Evolutionary conservation across 2,888 invertebrate species (phyloP), one percentile per base, ranked within the genome.

Genomic region (Serripes groenlandicus): DNA sequence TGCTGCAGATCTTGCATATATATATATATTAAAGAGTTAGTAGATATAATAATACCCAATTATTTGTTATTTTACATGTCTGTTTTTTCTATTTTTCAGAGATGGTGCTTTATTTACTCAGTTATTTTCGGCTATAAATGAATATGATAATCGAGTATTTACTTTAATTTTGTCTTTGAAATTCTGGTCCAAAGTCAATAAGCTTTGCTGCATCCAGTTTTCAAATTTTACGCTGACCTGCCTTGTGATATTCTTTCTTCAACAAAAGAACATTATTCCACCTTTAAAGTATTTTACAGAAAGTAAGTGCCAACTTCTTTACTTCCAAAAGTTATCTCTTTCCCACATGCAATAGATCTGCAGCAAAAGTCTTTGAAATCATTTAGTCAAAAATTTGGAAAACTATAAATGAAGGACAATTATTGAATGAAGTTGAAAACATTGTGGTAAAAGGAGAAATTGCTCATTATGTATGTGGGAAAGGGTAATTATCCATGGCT

Each of bases 181-280:
- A 42, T 66, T 66, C 66, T 66, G 66, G 66, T 66, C 66, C n/a
- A 37, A 26, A 21, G 28, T 66, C 5, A 66, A 66, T 26, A 3
- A 26, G 0, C 28, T 66, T n/a, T 3, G 18, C 21, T 42, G 37
- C 28, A n/a, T 66, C 18, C 9, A 4, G 2, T 42, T 66, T 23
- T 66, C 66, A 18, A 66, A 66, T 26, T 66, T 66, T 66, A 42
- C 42, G 42, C 66, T 42, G 5, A 35, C 66, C 11, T 28, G n/a
- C 21, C 28, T 66, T 23, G 26, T 66, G 23, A n/a, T 66, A 23
- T 35, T 35, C 35, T 66, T 26, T 23, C 66, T 66, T 11, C 66
- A 66, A 66, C 35, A 66, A 23, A 23, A 26, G 34, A 37, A 42
- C 4, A 42, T 66, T 3, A 11, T 42, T 37, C 66, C 66, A 66